phyloP scores from a whole-genome alignment of 2,888 invertebrate genomes.

The Teinopalpus imperialis region DNA sequence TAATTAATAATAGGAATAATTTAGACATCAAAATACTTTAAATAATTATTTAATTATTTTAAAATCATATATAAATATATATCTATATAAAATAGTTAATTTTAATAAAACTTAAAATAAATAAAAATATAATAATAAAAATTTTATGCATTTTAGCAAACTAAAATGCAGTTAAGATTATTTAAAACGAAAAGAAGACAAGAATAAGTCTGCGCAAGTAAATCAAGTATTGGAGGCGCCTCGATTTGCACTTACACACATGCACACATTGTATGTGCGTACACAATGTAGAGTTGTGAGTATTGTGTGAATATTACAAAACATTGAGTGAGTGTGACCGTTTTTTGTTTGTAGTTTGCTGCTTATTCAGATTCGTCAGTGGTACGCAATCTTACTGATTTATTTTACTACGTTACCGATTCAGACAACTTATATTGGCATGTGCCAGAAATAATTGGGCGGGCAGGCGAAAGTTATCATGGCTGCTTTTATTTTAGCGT shows the following conservation, averaged over 20 bases:
- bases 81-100: too few species aligned
- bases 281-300: conserved; percentile 36
- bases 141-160: too few species aligned
- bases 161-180: too few species aligned
- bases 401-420: neutral
- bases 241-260: conserved; percentile 54
- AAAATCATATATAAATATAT: too few species aligned
- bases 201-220: conserved; percentile 34
- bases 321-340: conserved; percentile 46
- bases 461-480: too few species aligned
- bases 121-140: too few species aligned
- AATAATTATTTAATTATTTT: too few species aligned
- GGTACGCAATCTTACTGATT: conserved; percentile 48
- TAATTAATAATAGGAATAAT: too few species aligned
- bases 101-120: too few species aligned
- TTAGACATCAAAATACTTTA: too few species aligned
- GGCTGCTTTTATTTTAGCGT: too few species aligned
- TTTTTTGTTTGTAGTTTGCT: conserved; percentile 43
- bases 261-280: conserved; percentile 33
- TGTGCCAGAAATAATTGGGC: neutral
- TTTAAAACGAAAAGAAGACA: conserved; percentile 13
- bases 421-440: neutral
- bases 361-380: conserved; percentile 53
- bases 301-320: conserved; percentile 45
- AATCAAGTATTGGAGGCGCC: conserved; percentile 44